These are phyloP conservation scores for Mirounga angustirostris DNA, from an alignment of 2,113 vertebrate species.

Conservation along the genomic window DNA sequence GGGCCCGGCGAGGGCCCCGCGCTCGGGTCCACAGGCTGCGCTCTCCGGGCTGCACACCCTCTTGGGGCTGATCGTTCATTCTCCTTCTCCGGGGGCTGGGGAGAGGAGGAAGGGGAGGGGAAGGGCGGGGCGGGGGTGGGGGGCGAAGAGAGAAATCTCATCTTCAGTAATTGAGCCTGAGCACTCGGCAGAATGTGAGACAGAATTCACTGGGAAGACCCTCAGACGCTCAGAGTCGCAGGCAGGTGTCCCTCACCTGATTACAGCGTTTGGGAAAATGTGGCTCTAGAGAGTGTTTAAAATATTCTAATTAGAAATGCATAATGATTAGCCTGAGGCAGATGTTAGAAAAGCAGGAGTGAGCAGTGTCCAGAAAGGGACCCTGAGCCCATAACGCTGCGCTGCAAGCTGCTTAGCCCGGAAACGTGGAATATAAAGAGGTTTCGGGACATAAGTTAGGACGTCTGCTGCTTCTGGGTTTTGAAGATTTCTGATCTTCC, in stretches of 20 bases:
- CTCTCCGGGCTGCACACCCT: background rate
- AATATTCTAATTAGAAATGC: background rate
- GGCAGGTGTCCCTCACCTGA: background rate
- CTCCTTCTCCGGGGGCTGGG: background rate
- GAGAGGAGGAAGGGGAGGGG: background rate
- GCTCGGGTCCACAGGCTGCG: background rate
- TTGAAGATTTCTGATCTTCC: background rate
- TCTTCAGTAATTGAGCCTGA: background rate
- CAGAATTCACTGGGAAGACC: background rate
- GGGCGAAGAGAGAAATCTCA: background rate
- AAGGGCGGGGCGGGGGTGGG: background rate
- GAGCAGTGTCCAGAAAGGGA: background rate
- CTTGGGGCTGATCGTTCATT: background rate
- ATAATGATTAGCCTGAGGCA: background rate
- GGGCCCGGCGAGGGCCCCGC: background rate
- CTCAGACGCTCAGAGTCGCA: background rate
- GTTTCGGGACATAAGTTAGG: background rate
- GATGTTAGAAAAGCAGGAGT: background rate
- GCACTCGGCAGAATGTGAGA: background rate
- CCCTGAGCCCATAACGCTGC: background rate
- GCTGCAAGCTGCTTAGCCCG: background rate
- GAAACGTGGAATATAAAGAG: background rate
- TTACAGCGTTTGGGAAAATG: fast-evolving
- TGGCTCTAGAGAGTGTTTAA: background rate
- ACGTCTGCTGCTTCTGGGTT: background rate